A percentile compares a stretch with the other conserved stretches of the same genome.
These are phyloP conservation scores for Thecophora atra DNA, from an alignment of 2,888 invertebrate species.

Conservation along the genomic window DNA sequence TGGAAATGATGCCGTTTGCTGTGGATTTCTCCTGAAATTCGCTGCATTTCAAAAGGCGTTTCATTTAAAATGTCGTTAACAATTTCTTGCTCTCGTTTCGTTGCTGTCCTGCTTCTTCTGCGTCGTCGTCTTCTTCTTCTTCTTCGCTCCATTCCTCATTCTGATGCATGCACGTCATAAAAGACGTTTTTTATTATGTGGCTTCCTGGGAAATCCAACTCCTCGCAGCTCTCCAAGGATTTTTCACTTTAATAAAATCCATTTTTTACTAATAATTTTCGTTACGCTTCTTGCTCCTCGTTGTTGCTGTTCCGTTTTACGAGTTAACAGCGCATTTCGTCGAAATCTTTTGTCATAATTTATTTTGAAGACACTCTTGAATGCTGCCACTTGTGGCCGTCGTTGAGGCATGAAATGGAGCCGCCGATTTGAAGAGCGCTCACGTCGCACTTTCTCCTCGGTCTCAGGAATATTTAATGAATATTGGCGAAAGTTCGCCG, in stretches of 20 bases:
- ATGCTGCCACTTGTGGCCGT: not conserved
- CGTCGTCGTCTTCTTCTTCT: not conserved
- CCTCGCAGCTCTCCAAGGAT: not conserved
- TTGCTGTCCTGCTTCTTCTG: no score
- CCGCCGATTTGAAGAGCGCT: not conserved
- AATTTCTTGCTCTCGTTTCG: constrained; percentile 52
- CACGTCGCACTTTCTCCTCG: not conserved
- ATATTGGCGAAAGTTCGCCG: not conserved
- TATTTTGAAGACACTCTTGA: not conserved
- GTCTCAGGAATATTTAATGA: not conserved
- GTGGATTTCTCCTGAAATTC: not conserved
- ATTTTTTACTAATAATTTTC: not conserved
- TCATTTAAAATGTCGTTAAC: constrained; percentile 60
- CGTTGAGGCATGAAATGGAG: not conserved
- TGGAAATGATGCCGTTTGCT: no score
- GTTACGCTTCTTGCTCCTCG: not conserved
- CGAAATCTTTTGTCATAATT: constrained; percentile 5
- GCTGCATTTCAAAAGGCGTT: constrained; percentile 36
- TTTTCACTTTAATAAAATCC: not conserved
- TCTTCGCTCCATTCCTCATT: constrained; percentile 23
- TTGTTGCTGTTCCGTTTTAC: not conserved
- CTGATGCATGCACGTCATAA: constrained; percentile 31
- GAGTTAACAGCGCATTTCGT: not conserved
- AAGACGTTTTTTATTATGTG: constrained; percentile 36
- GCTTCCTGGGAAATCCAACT: constrained; percentile 27